Evolutionary conservation across 2,888 invertebrate species (phyloP), one percentile per base, ranked within the genome.

Genomic region (Melitaea athalia): DNA sequence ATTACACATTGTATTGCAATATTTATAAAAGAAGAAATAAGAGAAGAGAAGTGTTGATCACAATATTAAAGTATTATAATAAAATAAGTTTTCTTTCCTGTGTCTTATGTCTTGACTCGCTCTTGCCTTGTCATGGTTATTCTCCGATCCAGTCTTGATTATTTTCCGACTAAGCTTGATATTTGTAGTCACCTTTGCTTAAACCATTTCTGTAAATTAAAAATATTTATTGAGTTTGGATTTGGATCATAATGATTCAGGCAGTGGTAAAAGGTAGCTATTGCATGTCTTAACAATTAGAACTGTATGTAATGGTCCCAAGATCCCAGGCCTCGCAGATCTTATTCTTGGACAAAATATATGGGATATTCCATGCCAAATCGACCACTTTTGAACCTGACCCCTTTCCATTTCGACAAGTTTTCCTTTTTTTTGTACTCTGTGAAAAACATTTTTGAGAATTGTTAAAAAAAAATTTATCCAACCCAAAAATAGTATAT

Each of bases 141-240:
- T 17, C n/a, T 63, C 43, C 50, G 8, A 64, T 24, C 24, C 24
- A 24, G 24, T 24, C 24, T 24, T 24, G 57, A n/a, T 67, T 11
- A 11, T 17, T 11, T 11, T 15, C 3, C 10, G 7, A 57, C 70
- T 73, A 78, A 57, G 78, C 74, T 75, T 83, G 91, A 71, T 83
- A 88, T 72, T 91, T 90, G 84, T 88, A 89, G 77, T 91, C 90
- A 3, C 80, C 83, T 73, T 91, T 92, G 79, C 80, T 86, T 76
- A 87, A 70, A n/a, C 90, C 91, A 72, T 91, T 91, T 71, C 92
- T 91, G 86, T 11, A 85, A 87, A 70, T n/a, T 52, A 61, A 17
- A 47, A 43, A 11, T n/a, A 43, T 43, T 49, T 12, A 38, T 15
- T 47, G 24, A 24, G 24, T 24, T 24, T 24, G 24, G 24, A 24